These are phyloP conservation scores for Epinotia ramella DNA, from an alignment of 2,888 invertebrate species.

Conservation along the genomic window DNA sequence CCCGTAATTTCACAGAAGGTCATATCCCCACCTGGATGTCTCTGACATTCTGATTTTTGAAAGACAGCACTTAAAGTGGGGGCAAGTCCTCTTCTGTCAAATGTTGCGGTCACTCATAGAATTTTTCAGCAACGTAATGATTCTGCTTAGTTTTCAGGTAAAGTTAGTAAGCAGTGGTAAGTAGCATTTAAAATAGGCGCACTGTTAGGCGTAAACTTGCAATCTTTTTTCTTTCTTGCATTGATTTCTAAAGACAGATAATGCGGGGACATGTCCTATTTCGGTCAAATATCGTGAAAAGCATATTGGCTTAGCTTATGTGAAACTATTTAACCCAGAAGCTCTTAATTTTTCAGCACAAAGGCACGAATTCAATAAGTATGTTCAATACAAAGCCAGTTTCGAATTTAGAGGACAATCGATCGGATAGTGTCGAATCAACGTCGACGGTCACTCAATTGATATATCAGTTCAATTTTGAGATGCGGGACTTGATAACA, in stretches of 20 bases:
- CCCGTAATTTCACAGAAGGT: too few species aligned
- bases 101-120: not conserved
- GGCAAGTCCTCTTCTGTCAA: too few species aligned
- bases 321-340: not conserved
- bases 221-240: not conserved
- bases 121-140: not conserved
- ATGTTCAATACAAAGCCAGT: not conserved
- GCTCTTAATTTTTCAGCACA: not conserved
- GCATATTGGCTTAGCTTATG: not conserved
- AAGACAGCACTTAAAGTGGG: too few species aligned
- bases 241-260: too few species aligned
- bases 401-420: not conserved
- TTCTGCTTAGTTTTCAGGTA: not conserved
- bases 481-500: not conserved
- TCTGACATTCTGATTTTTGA: too few species aligned
- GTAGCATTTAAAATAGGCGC: not conserved
- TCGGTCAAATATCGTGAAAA: not conserved
- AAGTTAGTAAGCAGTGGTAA: not conserved
- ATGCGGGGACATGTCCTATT: not conserved
- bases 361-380: not conserved
- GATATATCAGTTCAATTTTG: not conserved
- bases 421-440: constrained; percentile 4
- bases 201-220: not conserved
- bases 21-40: too few species aligned
- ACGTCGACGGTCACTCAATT: not conserved